Conservation (phyloP, 1,140 invertebrate genomes). For the Drosophila santomea region DNA sequence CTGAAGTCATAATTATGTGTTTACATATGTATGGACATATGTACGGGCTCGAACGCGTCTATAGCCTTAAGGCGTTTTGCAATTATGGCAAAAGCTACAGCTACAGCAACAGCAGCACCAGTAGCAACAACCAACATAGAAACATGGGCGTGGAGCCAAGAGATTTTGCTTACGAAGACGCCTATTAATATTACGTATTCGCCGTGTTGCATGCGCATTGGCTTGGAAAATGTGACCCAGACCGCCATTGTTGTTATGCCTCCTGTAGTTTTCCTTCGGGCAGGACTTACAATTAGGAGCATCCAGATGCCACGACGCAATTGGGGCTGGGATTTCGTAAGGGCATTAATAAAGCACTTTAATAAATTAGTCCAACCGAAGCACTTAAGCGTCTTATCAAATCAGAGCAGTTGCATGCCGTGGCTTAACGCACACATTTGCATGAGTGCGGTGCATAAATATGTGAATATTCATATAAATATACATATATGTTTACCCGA, state of each 20-base stretch:
- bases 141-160: constrained; percentile 12
- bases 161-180: constrained; percentile 64
- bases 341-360: constrained; percentile 70
- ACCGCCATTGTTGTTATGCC: constrained; percentile 28
- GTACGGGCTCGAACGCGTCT: constrained; percentile 21
- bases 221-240: constrained; percentile 62
- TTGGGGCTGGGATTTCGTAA: constrained; percentile 46
- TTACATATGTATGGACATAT: constrained; percentile 17
- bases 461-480: constrained; percentile 31
- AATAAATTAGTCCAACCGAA: constrained; percentile 67
- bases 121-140: constrained; percentile 22
- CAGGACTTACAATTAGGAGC: constrained; percentile 44
- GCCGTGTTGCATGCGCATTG: constrained; percentile 56
- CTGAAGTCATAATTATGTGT: constrained; percentile 20
- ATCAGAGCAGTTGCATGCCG: constrained; percentile 45
- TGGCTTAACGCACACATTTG: constrained; percentile 33
- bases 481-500: constrained; percentile 26
- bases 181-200: constrained; percentile 75
- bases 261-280: constrained; percentile 34
- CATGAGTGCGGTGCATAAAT: constrained; percentile 26
- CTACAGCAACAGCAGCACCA: not conserved
- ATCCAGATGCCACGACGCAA: constrained; percentile 25
- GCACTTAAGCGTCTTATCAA: constrained; percentile 61
- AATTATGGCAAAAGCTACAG: constrained; percentile 59
- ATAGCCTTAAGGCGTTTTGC: constrained; percentile 55